These are phyloP conservation scores for Malacosoma neustria DNA, from an alignment of 2,888 invertebrate genomes.

Conservation along the genomic window DNA sequence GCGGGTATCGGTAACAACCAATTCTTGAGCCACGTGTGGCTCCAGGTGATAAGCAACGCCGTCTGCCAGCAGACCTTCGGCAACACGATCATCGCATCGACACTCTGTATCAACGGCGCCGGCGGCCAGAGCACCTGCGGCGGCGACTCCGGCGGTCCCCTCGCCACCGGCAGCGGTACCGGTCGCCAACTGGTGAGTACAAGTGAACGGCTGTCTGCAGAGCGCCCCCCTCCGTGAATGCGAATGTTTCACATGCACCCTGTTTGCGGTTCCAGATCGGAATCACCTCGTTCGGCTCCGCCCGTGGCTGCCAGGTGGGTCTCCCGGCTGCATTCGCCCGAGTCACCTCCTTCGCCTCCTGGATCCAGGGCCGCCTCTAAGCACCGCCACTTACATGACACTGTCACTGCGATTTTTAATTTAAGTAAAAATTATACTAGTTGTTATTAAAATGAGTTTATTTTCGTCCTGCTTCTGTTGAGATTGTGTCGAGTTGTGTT, in stretches of 20 bases:
- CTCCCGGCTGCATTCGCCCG: constrained; percentile 25
- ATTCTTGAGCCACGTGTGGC: constrained; percentile 18
- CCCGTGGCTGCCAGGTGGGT: constrained; percentile 6
- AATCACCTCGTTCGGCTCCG: constrained; percentile 4
- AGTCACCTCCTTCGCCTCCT: constrained; percentile 18
- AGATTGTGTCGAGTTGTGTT: background rate
- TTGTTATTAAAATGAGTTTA: background rate
- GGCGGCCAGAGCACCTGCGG: constrained; percentile 40
- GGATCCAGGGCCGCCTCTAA: constrained; percentile 17
- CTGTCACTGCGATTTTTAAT: background rate
- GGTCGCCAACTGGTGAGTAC: constrained; percentile 20
- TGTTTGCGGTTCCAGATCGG: background rate
- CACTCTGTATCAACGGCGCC: constrained; percentile 40
- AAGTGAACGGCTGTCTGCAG: background rate
- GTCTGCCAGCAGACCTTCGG: constrained; percentile 21
- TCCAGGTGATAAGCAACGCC: constrained; percentile 32
- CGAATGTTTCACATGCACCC: background rate
- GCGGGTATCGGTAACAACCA: background rate
- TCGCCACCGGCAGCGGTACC: constrained; percentile 25
- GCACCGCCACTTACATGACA: background rate
- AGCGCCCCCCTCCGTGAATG: background rate
- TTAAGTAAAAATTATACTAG: background rate
- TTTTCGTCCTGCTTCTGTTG: background rate
- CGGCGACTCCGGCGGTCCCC: constrained; percentile 47
- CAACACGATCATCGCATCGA: constrained; percentile 19